These are phyloP conservation scores for Sussaba pulchella DNA, from an alignment of 2,888 invertebrate genomes.

Conservation along the genomic window DNA sequence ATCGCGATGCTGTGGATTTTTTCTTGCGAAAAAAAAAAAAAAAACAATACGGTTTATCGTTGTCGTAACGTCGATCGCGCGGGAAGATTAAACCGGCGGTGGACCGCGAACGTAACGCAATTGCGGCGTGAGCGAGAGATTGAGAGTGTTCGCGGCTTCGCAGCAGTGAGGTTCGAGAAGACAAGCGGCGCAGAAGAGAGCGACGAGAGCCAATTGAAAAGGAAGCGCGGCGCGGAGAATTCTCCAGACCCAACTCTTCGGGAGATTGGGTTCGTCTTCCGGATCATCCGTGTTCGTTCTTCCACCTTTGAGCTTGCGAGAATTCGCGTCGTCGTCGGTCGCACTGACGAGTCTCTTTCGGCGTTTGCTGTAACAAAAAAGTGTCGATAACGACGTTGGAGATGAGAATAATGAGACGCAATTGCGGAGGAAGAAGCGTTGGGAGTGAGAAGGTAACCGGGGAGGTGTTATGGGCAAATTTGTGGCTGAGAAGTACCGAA, in stretches of 20 bases:
- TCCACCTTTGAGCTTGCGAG: constrained; percentile 75
- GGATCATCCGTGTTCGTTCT: constrained; percentile 86
- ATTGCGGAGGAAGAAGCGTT: too few relatives aligned
- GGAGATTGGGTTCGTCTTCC: constrained; percentile 85
- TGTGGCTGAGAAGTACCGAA: too few relatives aligned
- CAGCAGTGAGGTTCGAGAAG: constrained; percentile 91
- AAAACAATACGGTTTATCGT: not conserved
- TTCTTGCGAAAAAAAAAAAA: not conserved
- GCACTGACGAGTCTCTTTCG: constrained; percentile 71
- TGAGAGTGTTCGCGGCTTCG: constrained; percentile 91
- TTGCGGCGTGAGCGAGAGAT: constrained; percentile 91
- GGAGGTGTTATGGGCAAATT: too few relatives aligned
- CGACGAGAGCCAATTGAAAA: constrained; percentile 91
- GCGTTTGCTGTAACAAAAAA: constrained; percentile 75
- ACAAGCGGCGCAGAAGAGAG: constrained; percentile 90
- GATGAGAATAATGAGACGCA: not conserved
- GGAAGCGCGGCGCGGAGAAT: constrained; percentile 90
- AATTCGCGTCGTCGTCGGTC: constrained; percentile 48
- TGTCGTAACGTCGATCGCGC: not conserved
- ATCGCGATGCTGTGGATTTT: not conserved
- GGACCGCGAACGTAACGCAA: constrained; percentile 93
- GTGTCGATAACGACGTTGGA: constrained; percentile 31
- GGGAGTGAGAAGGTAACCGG: too few relatives aligned
- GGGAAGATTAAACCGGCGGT: constrained; percentile 88
- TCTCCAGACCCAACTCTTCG: constrained; percentile 89